Evolutionary conservation across 2,797 vertebrate species (phyloP).

Genomic region (Gallinago nigripennis): DNA sequence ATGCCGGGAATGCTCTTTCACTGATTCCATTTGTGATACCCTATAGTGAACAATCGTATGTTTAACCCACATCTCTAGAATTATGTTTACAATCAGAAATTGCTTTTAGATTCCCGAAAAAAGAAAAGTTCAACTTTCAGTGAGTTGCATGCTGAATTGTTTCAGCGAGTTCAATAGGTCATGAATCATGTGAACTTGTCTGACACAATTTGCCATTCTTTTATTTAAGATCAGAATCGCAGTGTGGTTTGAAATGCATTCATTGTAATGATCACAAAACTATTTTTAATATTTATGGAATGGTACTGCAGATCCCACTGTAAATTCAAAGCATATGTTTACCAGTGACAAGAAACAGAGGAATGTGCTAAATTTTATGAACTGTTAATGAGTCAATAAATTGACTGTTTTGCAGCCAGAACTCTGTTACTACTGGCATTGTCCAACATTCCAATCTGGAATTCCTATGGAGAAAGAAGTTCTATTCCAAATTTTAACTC

Average conservation of each 20-base stretch:
- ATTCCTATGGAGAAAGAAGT: slow-evolving; percentile 46
- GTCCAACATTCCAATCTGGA: slow-evolving; percentile 64
- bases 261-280: slow-evolving; percentile 69
- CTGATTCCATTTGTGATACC: neutral
- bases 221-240: slow-evolving; percentile 42
- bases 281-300: slow-evolving; percentile 76
- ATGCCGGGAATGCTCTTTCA: neutral
- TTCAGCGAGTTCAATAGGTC: neutral
- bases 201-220: slow-evolving; percentile 31
- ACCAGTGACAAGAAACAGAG: slow-evolving; percentile 71
- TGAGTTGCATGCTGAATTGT: neutral
- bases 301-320: slow-evolving; percentile 58
- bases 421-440: slow-evolving; percentile 62
- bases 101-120: neutral
- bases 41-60: neutral
- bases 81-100: neutral
- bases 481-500: slow-evolving; percentile 38
- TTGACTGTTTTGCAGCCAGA: slow-evolving; percentile 75
- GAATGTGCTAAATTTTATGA: slow-evolving; percentile 74
- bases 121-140: neutral
- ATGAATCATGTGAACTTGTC: slow-evolving; percentile 1
- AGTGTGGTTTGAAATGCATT: slow-evolving; percentile 57
- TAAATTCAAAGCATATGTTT: slow-evolving; percentile 78
- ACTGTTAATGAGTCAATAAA: slow-evolving; percentile 79
- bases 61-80: neutral